These are phyloP conservation scores for Lineus longissimus DNA, from an alignment of 1,140 invertebrate species.

Conservation along the genomic window DNA sequence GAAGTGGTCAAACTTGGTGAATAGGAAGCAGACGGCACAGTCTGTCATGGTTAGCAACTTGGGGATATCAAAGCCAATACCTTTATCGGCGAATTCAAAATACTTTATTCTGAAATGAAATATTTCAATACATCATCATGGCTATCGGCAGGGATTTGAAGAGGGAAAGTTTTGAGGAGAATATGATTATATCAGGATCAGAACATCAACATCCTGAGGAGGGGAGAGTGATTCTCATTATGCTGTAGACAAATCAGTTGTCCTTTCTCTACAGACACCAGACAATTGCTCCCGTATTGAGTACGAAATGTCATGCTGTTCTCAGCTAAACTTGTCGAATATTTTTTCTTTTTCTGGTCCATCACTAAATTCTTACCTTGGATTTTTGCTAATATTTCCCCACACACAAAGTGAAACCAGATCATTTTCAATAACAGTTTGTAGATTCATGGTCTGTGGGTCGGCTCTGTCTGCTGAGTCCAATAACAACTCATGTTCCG, in stretches of 20 bases:
- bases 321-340: too few species aligned
- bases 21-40: constrained; percentile 41
- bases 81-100: constrained; percentile 44
- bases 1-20: constrained; percentile 49
- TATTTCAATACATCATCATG: neutral
- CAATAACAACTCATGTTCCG: constrained; percentile 39
- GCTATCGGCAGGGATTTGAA: too few species aligned
- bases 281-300: too few species aligned
- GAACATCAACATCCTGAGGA: too few species aligned
- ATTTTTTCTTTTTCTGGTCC: too few species aligned
- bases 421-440: constrained; percentile 33
- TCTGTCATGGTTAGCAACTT: constrained; percentile 42
- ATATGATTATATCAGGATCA: too few species aligned
- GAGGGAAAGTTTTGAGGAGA: too few species aligned
- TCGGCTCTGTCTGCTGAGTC: constrained; percentile 40
- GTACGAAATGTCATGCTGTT: too few species aligned
- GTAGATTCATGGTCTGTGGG: constrained; percentile 48
- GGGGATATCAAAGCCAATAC: constrained; percentile 49
- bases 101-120: constrained; percentile 42
- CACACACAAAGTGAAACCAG: constrained; percentile 48
- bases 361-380: constrained; percentile 40
- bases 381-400: constrained; percentile 54
- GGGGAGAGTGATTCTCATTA: too few species aligned
- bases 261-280: too few species aligned
- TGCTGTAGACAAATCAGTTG: too few species aligned